Evolutionary conservation across 2,888 invertebrate species (phyloP).

Genomic region (Atethmia centrago): DNA sequence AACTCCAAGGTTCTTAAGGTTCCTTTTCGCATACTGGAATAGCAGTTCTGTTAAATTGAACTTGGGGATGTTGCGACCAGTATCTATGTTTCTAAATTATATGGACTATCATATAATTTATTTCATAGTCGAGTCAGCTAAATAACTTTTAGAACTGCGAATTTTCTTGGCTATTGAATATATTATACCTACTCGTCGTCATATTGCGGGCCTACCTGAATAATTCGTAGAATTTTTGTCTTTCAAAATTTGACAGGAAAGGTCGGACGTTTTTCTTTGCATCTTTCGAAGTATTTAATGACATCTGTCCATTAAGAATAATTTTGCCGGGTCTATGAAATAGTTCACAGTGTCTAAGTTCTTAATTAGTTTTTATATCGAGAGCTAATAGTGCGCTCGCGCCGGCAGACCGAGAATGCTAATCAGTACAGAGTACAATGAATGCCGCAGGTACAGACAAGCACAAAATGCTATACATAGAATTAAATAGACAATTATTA

Average conservation of each 20-base stretch:
- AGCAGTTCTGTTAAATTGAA: too few species aligned
- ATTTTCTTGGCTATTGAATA: neutral
- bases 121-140: neutral
- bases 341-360: slow-evolving; percentile 43
- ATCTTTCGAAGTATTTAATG: neutral
- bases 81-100: neutral
- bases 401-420: slow-evolving; percentile 70
- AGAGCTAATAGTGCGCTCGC: slow-evolving; percentile 55
- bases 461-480: slow-evolving; percentile 39
- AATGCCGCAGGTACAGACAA: slow-evolving; percentile 68
- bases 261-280: neutral
- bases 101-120: neutral
- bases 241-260: neutral
- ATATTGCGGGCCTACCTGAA: too few species aligned
- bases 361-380: slow-evolving; percentile 64
- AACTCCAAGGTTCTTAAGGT: too few species aligned
- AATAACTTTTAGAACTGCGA: neutral
- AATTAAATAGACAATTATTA: neutral
- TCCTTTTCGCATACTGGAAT: too few species aligned
- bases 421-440: slow-evolving; percentile 74
- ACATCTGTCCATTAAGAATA: neutral
- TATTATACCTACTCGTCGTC: too few species aligned
- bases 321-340: neutral
- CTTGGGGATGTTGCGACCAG: too few species aligned
- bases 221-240: neutral